Evolutionary conservation across 2,113 vertebrate genomes (phyloP), one percentile per base, ranked within the genome.

Genomic region (Chascanopsetta lugubris): DNA sequence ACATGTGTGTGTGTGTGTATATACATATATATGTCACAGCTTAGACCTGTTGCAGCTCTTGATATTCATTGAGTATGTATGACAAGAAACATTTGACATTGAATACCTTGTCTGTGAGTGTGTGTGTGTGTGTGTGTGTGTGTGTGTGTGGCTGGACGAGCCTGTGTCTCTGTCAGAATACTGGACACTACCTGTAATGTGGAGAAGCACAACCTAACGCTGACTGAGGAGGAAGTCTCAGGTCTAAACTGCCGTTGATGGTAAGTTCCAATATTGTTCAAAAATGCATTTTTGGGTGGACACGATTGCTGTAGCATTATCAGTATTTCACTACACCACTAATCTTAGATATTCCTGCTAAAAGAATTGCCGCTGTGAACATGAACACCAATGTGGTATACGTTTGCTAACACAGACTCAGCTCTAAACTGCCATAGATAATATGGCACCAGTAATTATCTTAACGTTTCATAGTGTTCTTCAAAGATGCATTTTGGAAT

Each of bases 1-100:
- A 38, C n/a, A 54, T 2, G 32, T 5, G 32, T 18, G 8, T 3
- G 13, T 7, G 8, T 21, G 8, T 25, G 26, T 38, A 34, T 6
- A 34, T 30, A 32, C 20, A n/a, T 11, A 18, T 18, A 30, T 38
- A 11, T 42, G 18, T 29, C 90, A 91, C 83, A 90, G 85, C 81
- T 90, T 89, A 77, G 79, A 88, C 84, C 83, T 88, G 84, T 82
- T 80, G 47, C 72, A 86, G 77, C 72, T 83, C 77, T 74, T 72
- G 45, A 75, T 61, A 85, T 67, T 67, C 47, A 79, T 72, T 81
- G 40, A 83, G 69, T 83, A 82, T 65, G 65, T 68, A 77, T 71
- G 73, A 74, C 76, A 81, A 80, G 51, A 42, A 60, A 56, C 24
- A 42, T 72, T 80, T 51, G 45, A 82, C 56, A 50, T 71, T 40